These are phyloP conservation scores for Graphium colonna DNA, from an alignment of 2,888 invertebrate genomes.

Conservation along the genomic window DNA sequence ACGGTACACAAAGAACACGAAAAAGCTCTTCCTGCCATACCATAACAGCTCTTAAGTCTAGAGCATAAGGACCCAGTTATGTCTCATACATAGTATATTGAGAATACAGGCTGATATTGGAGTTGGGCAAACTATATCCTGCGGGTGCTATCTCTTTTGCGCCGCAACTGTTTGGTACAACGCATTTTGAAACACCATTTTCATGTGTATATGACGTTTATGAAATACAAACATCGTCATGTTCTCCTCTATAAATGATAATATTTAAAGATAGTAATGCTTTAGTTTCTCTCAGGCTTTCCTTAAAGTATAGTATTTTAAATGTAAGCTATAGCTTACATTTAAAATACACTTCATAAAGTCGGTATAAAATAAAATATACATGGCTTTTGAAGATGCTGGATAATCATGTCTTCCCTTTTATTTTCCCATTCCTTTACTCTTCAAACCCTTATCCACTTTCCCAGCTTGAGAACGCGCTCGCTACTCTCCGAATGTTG, in stretches of 20 bases:
- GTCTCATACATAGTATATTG: conserved; percentile 21
- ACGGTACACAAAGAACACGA: conserved; percentile 20
- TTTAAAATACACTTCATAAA: no score
- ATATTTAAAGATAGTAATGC: no score
- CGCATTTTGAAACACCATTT: conserved; percentile 4
- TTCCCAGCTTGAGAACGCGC: no score
- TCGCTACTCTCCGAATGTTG: no score
- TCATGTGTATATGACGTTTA: neutral
- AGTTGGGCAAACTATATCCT: conserved; percentile 20
- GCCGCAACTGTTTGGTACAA: conserved; percentile 11
- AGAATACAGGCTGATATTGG: conserved; percentile 18
- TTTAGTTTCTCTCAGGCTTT: no score
- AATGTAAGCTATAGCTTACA: no score
- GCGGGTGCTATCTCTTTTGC: conserved; percentile 11
- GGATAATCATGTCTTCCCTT: no score
- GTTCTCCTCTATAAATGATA: neutral
- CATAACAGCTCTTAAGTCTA: conserved; percentile 4
- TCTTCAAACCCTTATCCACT: no score
- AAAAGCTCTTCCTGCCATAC: neutral
- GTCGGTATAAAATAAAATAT: no score
- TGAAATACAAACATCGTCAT: neutral
- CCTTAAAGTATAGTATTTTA: no score
- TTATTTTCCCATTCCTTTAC: no score
- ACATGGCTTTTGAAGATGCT: no score
- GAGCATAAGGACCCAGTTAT: conserved; percentile 4